These are phyloP conservation scores for Meloe dianella DNA, from an alignment of 2,888 invertebrate genomes.

Conservation along the genomic window DNA sequence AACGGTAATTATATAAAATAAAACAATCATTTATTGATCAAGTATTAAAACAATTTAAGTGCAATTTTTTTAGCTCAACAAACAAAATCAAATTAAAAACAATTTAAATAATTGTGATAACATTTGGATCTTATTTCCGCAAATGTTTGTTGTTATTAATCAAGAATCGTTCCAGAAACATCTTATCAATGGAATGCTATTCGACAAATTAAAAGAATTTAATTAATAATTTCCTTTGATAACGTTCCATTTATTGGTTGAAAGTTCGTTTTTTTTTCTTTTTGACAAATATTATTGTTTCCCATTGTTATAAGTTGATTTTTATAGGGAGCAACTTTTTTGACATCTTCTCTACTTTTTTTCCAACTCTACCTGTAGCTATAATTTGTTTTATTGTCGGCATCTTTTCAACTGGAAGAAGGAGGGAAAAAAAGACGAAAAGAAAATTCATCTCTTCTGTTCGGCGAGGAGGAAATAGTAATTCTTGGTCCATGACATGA, in stretches of 20 bases:
- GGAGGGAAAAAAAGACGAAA: not conserved
- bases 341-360: too few species aligned
- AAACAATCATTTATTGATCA: not conserved
- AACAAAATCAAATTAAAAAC: too few species aligned
- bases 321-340: not conserved
- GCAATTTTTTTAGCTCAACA: too few species aligned
- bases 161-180: not conserved
- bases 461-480: not conserved
- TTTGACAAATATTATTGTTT: too few species aligned
- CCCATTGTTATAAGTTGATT: not conserved
- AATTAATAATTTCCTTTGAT: not conserved
- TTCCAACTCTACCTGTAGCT: constrained; percentile 8
- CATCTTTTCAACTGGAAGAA: not conserved
- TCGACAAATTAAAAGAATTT: not conserved
- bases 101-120: not conserved
- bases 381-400: constrained; percentile 10
- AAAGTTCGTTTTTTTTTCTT: too few species aligned
- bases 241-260: too few species aligned
- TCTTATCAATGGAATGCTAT: not conserved
- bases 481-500: not conserved
- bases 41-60: not conserved
- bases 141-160: not conserved
- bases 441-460: constrained; percentile 1
- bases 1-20: not conserved
- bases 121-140: not conserved